Base-by-base conservation (phyloP, 2,888 invertebrate species). In the Ceratothoa steindachneri region DNA sequence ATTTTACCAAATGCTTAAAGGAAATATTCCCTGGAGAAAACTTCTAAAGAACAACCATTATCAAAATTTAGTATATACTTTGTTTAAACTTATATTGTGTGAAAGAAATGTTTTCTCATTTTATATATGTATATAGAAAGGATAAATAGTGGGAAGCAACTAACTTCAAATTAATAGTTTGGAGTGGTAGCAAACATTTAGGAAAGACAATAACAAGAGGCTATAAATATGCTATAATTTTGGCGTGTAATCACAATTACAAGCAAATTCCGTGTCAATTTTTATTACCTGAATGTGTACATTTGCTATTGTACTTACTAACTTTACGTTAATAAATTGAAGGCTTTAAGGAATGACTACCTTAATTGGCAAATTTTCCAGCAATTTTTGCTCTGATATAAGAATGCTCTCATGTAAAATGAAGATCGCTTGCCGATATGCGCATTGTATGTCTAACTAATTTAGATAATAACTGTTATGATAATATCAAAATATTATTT, bases 1-100 rank as follows among this genome's bases (percentile, higher is more conserved):
- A 60, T 60, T 60, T 60, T 60, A 60, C 60, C 60, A 24, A 60
- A 60, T 60, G 60, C 60, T 60, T 60, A 60, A 60, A 60, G 60
- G 60, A 60, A 60, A 60, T 60, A 60, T 60, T 60, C 60, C 60
- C 60, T n/a, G 27, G 24, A 24, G 60, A 3, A 60, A 60, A 60
- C 60, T 60, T 60, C 60, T 1, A 24, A 60, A 60, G 60, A 60
- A 60, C 19, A 60, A 12, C 1, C 60, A 7, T 60, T 60, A 24
- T 24, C 60, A 2, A 24, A 60, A 60, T 60, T 60, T 60, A 60
- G 60, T 60, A 7, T 1, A 7, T 24, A 60, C 27, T 60, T 24
- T 24, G n/a, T 60, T 60, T 60, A 60, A 60, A 60, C 22, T 60
- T 60, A 60, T 24, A 60, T 24, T 24, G 19, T 3, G 60, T 60